A percentile compares a stretch with the other conserved stretches of the same genome.
Evolutionary conservation across 2,888 invertebrate species (phyloP).

Genomic region (Spisula subtruncata): DNA sequence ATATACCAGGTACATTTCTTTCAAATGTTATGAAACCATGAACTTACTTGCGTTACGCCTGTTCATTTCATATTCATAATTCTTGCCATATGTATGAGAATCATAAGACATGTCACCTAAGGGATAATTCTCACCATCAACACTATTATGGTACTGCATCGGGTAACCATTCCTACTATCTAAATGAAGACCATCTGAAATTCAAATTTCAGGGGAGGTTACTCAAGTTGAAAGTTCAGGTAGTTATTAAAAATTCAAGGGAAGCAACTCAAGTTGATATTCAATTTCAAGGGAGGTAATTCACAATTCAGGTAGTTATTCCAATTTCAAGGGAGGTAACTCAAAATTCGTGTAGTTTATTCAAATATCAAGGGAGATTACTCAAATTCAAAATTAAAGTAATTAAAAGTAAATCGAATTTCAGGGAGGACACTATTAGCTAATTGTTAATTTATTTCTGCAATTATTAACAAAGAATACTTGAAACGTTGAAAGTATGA

Average conservation of each 20-base stretch:
- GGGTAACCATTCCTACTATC: conserved; percentile 72
- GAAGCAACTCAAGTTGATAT: conserved; percentile 22
- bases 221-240: conserved; percentile 29
- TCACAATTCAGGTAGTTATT: conserved; percentile 36
- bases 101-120: conserved; percentile 79
- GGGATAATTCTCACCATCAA: conserved; percentile 67
- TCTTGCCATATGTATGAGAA: conserved; percentile 76
- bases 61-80: conserved; percentile 82
- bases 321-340: conserved; percentile 58
- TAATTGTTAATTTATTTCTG: background rate
- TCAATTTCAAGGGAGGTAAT: conserved; percentile 58
- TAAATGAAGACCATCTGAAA: conserved; percentile 70
- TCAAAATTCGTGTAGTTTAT: conserved; percentile 30
- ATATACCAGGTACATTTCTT: background rate
- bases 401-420: conserved; percentile 50
- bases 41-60: conserved; percentile 79
- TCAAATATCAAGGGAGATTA: conserved; percentile 58
- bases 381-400: conserved; percentile 15
- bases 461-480: background rate
- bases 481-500: no score
- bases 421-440: conserved; percentile 36
- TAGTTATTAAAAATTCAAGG: no score
- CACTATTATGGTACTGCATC: conserved; percentile 54
- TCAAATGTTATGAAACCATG: conserved; percentile 47
- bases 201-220: conserved; percentile 59